These are phyloP conservation scores for Echiichthys vipera DNA, from an alignment of 2,797 vertebrate species.

Conservation along the genomic window DNA sequence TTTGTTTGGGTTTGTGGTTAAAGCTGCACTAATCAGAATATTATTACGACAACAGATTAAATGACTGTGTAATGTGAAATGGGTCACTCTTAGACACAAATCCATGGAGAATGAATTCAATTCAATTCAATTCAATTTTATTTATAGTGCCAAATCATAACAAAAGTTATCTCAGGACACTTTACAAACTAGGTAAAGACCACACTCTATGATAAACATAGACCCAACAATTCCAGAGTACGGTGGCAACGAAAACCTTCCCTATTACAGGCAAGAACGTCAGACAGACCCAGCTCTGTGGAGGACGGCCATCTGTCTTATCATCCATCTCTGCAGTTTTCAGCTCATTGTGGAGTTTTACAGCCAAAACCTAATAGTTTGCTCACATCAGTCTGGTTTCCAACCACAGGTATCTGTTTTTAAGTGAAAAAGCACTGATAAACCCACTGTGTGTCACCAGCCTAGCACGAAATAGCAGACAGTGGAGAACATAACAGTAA, in stretches of 20 bases:
- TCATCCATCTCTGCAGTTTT: background rate
- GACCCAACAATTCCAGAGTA: no score
- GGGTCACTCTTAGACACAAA: background rate
- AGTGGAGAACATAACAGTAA: background rate
- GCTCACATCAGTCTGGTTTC: background rate
- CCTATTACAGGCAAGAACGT: no score
- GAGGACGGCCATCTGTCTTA: no score
- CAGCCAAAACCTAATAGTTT: background rate
- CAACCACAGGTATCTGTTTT: background rate
- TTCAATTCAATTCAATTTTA: no score
- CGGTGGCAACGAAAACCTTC: no score
- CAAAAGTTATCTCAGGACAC: no score
- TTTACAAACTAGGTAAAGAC: no score
- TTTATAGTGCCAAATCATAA: no score
- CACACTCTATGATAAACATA: no score
- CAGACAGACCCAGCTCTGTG: no score
- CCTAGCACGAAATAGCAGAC: background rate
- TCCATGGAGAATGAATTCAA: background rate
- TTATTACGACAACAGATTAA: no score
- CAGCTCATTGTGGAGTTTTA: background rate
- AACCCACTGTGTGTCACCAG: background rate
- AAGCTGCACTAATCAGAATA: background rate
- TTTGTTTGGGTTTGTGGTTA: conserved; percentile 21
- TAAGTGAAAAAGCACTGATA: background rate
- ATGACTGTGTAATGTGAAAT: conserved; percentile 1